A percentile compares a stretch with the other conserved stretches of the same genome.
phyloP scores from a whole-genome alignment of 2,888 invertebrate species.

The Polyploca ridens region DNA sequence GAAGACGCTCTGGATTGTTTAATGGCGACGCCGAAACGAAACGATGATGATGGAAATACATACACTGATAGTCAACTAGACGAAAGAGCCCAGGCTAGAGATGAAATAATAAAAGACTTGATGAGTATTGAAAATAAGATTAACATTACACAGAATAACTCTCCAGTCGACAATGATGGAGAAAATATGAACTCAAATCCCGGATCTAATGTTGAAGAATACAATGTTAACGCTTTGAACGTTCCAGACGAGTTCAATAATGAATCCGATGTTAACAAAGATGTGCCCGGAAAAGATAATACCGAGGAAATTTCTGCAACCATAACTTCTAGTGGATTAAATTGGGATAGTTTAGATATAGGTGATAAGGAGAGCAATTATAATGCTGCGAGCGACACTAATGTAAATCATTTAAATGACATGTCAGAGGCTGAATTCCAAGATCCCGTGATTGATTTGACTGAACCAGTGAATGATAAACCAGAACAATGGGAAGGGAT shows the following conservation, averaged over 20 bases:
- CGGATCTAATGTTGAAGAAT: slow-evolving; percentile 42
- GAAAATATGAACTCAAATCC: slow-evolving; percentile 29
- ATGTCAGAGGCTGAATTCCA: slow-evolving; percentile 38
- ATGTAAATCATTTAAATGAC: slow-evolving; percentile 36
- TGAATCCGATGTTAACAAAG: slow-evolving; percentile 35
- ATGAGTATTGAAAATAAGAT: slow-evolving; percentile 77
- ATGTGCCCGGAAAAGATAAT: slow-evolving; percentile 26
- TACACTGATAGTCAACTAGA: slow-evolving; percentile 54
- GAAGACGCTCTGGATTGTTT: slow-evolving; percentile 73
- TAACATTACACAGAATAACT: slow-evolving; percentile 48
- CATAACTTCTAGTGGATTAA: slow-evolving; percentile 39
- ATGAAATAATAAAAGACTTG: slow-evolving; percentile 76
- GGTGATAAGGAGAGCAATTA: slow-evolving; percentile 35
- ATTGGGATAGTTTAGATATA: slow-evolving; percentile 55
- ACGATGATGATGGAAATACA: slow-evolving; percentile 52
- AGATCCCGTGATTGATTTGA: slow-evolving; percentile 58
- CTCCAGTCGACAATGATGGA: slow-evolving; percentile 36
- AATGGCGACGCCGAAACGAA: slow-evolving; percentile 69
- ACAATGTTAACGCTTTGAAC: slow-evolving; percentile 35
- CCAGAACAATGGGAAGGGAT: slow-evolving; percentile 51
- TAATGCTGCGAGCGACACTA: slow-evolving; percentile 22
- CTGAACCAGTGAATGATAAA: slow-evolving; percentile 44
- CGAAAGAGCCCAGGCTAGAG: slow-evolving; percentile 64
- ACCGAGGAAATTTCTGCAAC: slow-evolving; percentile 37
- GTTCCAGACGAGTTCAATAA: slow-evolving; percentile 36